Evolutionary conservation across 2,113 vertebrate species (phyloP), one percentile per base, ranked within the genome.

Genomic region (Chaetorhynchus papuensis): DNA sequence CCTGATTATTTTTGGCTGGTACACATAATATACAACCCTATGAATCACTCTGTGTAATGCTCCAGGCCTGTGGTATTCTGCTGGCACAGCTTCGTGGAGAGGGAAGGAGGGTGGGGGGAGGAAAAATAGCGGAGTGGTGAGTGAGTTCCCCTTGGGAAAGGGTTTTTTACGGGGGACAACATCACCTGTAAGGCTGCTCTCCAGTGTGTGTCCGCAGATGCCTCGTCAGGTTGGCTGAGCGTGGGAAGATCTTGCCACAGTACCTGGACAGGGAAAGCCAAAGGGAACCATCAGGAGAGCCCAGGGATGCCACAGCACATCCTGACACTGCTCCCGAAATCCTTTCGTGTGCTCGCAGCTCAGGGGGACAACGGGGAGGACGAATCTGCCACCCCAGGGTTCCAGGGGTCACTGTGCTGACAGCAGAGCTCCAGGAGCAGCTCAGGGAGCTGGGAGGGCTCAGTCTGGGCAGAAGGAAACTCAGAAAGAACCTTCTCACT

Each of bases 241-340:
- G 98, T 37, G 99, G 99, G 96, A 99, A 99, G 97, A 99, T 99
- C 98, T 99, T 99, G 86, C 99, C 99, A 92, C 99, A 99, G 98
- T 99, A 99, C 98, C 99, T 99, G 77, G 69, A 21, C 0, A 18
- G 71, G 1, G 68, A 63, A 44, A 89, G 30, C 18, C 74, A 83
- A 66, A 72, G 81, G 3, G n/a, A 47, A 54, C 7, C 35, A 4
- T 94, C 66, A 94, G 2, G 9, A 8, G 23, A 18, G 21, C 42
- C 54, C 53, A 8, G 0, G 50, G 76, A 17, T 37, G 53, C 8
- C 69, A 7, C 17, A 2, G 11, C 37, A 10, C 52, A 1, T 0
- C 7, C 33, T 28, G 26, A 21, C 31, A 3, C 8, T 0, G 0
- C 11, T 9, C 52, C 69, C 69, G 3, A 83, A 69, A 61, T 20